Evolutionary conservation across 1,140 invertebrate species (phyloP).

Genomic region (Brevipalpus yothersi): DNA sequence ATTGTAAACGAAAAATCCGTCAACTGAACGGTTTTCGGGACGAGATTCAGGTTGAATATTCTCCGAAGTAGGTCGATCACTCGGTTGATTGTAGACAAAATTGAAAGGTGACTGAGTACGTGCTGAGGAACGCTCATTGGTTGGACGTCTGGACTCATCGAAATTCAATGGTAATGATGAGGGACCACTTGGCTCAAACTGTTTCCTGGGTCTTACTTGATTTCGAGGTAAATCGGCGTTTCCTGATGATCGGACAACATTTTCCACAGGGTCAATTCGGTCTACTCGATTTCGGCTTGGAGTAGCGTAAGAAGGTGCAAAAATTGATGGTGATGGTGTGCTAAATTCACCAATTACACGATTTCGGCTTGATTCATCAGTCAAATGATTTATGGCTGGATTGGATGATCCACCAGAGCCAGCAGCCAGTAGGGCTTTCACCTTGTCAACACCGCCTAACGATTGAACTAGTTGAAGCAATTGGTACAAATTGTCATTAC

Average conservation of each 20-base stretch:
- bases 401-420: not conserved
- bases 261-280: not conserved
- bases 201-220: conserved; percentile 4
- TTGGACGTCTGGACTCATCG: not conserved
- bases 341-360: not conserved
- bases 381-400: not conserved
- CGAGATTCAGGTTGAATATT: not conserved
- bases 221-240: not conserved
- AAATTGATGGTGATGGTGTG: conserved; percentile 1
- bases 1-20: conserved; percentile 3
- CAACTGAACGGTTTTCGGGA: conserved; percentile 1
- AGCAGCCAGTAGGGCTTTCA: conserved; percentile 9
- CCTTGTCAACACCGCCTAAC: conserved; percentile 15
- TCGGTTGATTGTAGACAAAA: conserved; percentile 6
- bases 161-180: not conserved
- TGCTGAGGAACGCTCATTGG: not conserved
- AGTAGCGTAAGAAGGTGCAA: conserved; percentile 5
- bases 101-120: conserved; percentile 3
- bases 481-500: conserved; percentile 10
- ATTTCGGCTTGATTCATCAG: not conserved
- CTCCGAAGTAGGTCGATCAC: not conserved
- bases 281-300: conserved; percentile 1
- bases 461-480: conserved; percentile 13
- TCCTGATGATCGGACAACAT: not conserved
- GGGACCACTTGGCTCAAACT: not conserved